phyloP scores from a whole-genome alignment of 2,113 vertebrate genomes.

The Salvator merianae region DNA sequence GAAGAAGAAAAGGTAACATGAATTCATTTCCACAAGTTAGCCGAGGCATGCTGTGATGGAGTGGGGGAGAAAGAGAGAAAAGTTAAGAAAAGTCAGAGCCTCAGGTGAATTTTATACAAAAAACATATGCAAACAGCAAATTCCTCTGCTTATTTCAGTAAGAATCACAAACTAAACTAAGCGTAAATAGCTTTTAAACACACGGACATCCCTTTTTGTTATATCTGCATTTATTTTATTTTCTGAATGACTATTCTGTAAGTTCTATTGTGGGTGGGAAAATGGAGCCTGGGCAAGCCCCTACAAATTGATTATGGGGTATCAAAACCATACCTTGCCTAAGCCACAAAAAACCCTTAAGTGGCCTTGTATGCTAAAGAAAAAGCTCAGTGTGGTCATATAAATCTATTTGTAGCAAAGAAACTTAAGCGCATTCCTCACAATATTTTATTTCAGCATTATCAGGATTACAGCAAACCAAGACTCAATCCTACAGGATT shows the following conservation, averaged over 20 bases:
- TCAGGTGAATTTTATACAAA: conserved; percentile 34
- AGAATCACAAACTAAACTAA: conserved; percentile 25
- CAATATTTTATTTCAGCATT: conserved; percentile 62
- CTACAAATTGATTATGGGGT: too few species aligned
- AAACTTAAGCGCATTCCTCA: conserved; percentile 48
- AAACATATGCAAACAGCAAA: conserved; percentile 48
- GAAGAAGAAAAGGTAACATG: conserved; percentile 53
- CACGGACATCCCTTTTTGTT: conserved; percentile 41
- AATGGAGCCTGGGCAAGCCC: too few species aligned
- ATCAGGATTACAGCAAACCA: conserved; percentile 54
- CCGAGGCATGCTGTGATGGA: conserved; percentile 36
- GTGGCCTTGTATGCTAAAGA: neutral
- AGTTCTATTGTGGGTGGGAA: too few species aligned
- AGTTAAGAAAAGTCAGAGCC: conserved; percentile 51
- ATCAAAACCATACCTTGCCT: too few species aligned
- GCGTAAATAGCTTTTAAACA: conserved; percentile 42
- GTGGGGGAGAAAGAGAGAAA: neutral
- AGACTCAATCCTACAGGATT: conserved; percentile 34
- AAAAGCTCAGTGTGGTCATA: neutral
- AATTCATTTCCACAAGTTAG: conserved; percentile 56
- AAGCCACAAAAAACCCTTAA: neutral
- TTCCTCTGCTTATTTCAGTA: conserved; percentile 43
- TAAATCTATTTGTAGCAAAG: conserved; percentile 43
- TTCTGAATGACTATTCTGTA: too few species aligned
- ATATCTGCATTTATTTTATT: conserved; percentile 5